phyloP scores from a whole-genome alignment of 2,113 vertebrate genomes.

The Cygnus buccinator region DNA sequence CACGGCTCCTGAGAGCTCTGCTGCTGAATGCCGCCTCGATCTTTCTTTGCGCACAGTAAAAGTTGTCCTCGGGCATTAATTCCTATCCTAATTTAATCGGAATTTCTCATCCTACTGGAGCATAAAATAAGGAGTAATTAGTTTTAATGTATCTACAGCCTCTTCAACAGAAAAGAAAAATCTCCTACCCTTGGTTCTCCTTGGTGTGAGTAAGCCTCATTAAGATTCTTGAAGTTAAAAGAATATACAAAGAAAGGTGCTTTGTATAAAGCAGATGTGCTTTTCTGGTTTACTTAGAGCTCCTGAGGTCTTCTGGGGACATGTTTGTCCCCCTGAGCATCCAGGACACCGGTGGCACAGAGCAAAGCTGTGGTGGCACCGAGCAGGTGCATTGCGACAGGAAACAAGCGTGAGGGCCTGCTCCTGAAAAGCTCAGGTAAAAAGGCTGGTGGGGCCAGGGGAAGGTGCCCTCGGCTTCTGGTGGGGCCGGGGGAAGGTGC shows the following conservation, averaged over 20 bases:
- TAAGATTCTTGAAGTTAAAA: background rate
- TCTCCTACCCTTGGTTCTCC: slow-evolving; percentile 52
- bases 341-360: accelerated
- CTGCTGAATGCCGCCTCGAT: background rate
- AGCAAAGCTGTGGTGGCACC: background rate
- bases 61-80: background rate
- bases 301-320: background rate
- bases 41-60: background rate
- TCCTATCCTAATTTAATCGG: background rate
- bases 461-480: accelerated
- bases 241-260: background rate
- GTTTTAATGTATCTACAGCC: slow-evolving; percentile 15
- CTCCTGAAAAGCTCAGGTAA: background rate
- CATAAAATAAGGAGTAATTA: slow-evolving; percentile 51
- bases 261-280: background rate
- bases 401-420: accelerated
- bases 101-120: slow-evolving; percentile 56
- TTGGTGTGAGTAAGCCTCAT: slow-evolving; percentile 26
- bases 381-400: accelerated
- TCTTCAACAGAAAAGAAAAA: slow-evolving; percentile 16
- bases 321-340: accelerated
- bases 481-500: background rate
- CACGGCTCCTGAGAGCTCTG: background rate
- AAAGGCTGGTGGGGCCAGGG: background rate
- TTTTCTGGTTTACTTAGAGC: background rate